These are phyloP conservation scores for Sapajus apella DNA, from an alignment of 2,113 vertebrate genomes.

Conservation along the genomic window DNA sequence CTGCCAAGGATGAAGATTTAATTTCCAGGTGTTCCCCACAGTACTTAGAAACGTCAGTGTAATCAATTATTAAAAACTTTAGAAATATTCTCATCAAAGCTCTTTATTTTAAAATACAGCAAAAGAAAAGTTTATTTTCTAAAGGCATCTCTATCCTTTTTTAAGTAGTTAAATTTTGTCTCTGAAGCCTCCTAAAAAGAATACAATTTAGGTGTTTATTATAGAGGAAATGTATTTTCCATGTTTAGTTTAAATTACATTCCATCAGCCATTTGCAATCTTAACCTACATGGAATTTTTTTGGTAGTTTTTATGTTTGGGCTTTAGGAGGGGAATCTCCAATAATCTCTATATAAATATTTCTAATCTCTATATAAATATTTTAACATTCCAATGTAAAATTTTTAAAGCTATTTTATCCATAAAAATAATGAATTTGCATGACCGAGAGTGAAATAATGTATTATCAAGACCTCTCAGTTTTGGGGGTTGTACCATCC, in stretches of 20 bases:
- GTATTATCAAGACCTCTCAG: not conserved
- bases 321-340: not conserved
- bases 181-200: constrained; percentile 6
- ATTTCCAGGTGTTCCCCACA: not conserved
- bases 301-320: constrained; percentile 1
- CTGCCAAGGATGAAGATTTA: not conserved
- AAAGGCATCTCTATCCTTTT: not conserved
- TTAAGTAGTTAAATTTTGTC: constrained; percentile 22
- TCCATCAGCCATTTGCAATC: not conserved
- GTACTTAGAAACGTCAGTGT: not conserved
- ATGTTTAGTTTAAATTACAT: constrained; percentile 29
- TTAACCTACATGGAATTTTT: not conserved
- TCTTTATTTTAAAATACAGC: not conserved
- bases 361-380: constrained; percentile 43
- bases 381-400: constrained; percentile 35
- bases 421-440: not conserved
- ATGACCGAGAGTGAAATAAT: not conserved
- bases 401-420: constrained; percentile 28
- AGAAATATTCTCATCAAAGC: not conserved
- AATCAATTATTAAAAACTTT: not conserved
- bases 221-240: constrained; percentile 33
- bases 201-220: not conserved
- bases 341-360: not conserved
- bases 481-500: not conserved
- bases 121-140: not conserved